These are phyloP conservation scores for Semicossyphus pulcher DNA, from an alignment of 2,113 vertebrate species.

Conservation along the genomic window DNA sequence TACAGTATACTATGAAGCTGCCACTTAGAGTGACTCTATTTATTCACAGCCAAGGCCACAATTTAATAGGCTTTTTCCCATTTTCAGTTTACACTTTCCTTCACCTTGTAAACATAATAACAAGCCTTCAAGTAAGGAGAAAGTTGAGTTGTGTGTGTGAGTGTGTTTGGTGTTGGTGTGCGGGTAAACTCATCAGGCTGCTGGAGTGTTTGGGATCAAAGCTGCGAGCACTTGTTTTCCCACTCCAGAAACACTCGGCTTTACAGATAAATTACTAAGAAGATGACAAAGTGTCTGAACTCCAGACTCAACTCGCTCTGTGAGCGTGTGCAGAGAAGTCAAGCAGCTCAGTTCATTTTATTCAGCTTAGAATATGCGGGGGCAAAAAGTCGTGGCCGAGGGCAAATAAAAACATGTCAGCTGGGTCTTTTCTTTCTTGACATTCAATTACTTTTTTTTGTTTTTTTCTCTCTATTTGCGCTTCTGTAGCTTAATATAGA, in stretches of 20 bases:
- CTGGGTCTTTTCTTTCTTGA: background rate
- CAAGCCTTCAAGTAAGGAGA: background rate
- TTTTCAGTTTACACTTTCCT: background rate
- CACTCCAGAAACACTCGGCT: constrained; percentile 29
- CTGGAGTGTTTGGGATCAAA: constrained; percentile 46
- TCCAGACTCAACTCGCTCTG: background rate
- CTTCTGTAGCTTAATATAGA: background rate
- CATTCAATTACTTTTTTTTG: background rate
- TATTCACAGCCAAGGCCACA: background rate
- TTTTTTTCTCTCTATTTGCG: background rate
- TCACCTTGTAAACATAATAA: background rate
- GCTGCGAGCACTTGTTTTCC: constrained; percentile 16
- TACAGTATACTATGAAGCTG: background rate
- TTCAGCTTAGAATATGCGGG: constrained; percentile 1
- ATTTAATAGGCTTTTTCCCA: background rate
- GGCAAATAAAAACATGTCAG: constrained; percentile 23
- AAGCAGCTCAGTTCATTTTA: constrained; percentile 22
- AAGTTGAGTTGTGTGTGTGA: background rate
- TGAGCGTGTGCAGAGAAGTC: background rate
- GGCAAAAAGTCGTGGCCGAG: background rate
- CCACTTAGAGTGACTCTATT: background rate
- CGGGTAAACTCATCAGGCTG: background rate
- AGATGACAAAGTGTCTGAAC: constrained; percentile 27
- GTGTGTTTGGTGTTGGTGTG: constrained; percentile 1
- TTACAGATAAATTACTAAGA: constrained; percentile 26